phyloP scores from a whole-genome alignment of 2,113 vertebrate species.

The Pluvialis apricaria region DNA sequence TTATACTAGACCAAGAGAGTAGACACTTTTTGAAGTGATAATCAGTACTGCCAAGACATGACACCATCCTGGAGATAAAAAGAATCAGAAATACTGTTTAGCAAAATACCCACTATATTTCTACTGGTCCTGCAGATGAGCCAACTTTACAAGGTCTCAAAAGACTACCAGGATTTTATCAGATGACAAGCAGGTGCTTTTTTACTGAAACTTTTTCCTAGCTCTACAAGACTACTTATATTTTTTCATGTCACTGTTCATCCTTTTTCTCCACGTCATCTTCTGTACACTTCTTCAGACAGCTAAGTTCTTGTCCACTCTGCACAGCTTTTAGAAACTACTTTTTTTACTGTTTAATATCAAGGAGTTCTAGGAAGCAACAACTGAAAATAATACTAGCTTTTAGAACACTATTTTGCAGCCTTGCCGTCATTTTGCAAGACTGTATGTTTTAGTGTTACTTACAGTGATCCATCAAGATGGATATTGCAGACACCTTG shows the following conservation, averaged over 20 bases:
- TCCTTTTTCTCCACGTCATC: not conserved
- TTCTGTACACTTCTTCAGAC: not conserved
- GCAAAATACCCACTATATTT: not conserved
- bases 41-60: not conserved
- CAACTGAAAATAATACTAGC: not conserved
- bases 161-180: not conserved
- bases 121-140: not conserved
- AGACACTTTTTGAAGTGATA: slow-evolving; percentile 29
- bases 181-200: not conserved
- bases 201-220: not conserved
- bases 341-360: not conserved
- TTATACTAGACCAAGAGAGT: not conserved
- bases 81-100: not conserved
- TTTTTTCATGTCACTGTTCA: not conserved
- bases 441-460: not conserved
- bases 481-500: not conserved
- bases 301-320: not conserved
- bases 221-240: not conserved
- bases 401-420: not conserved
- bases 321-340: not conserved
- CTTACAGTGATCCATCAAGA: not conserved
- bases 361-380: not conserved
- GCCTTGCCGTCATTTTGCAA: not conserved
- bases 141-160: not conserved
- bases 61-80: not conserved